Evolutionary conservation across 2,113 vertebrate genomes (phyloP).

Genomic region (Psettodes erumei): DNA sequence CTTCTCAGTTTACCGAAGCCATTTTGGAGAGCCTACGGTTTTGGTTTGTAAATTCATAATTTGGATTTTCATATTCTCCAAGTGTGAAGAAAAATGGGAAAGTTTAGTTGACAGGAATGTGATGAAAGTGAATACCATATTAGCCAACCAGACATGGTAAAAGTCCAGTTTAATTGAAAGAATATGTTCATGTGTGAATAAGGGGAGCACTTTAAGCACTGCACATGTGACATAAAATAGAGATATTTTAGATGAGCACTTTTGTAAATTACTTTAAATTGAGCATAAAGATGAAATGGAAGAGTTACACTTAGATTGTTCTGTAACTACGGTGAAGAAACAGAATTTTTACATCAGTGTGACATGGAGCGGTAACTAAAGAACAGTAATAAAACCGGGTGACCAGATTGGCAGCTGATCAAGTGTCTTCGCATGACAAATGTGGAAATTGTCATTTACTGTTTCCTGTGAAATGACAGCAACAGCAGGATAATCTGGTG

Average conservation of each 20-base stretch:
- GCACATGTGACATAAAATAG: neutral
- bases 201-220: neutral
- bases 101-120: neutral
- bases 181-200: too few species aligned
- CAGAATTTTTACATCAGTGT: neutral
- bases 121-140: neutral
- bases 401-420: neutral
- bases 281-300: neutral
- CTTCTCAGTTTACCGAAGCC: conserved; percentile 17
- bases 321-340: neutral
- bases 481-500: neutral
- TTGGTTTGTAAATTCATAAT: neutral
- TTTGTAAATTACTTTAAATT: neutral
- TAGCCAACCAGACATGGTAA: too few species aligned
- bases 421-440: neutral
- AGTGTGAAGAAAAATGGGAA: conserved; percentile 1
- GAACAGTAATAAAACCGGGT: neutral
- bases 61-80: neutral
- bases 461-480: neutral
- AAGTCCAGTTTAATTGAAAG: neutral
- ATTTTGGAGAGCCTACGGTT: conserved; percentile 16
- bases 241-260: neutral
- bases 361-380: neutral
- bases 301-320: neutral
- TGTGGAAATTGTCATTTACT: neutral